Evolutionary conservation across 1,140 invertebrate genomes (phyloP), one percentile per base, ranked within the genome.

Genomic region (Belonocnema kinseyi): DNA sequence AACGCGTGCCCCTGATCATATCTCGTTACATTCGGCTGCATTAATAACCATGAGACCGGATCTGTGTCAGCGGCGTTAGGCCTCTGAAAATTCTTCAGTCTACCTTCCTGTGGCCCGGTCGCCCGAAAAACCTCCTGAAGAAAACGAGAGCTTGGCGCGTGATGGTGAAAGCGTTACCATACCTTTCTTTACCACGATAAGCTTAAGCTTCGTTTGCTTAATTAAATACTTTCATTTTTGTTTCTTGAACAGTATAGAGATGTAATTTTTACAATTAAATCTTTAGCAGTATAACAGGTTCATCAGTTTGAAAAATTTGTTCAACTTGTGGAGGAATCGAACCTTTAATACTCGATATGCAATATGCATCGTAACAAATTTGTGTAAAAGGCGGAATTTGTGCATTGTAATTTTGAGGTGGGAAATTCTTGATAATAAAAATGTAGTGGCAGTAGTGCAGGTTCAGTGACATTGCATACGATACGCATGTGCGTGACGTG

Each of bases 401-500:
- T 5, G 26, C 2, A 33, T 46, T 46, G 40, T 46, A 10, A 46
- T n/a, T 6, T 13, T 40, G 6, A n/a, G 16, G 8, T 16, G 5
- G 12, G 12, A 66, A 46, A 66, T 40, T 16, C 14, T 46, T n/a
- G 26, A 40, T 66, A 46, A 66, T 66, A 66, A 13, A 40, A 40
- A 66, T 14, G 61, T 66, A 21, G 21, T 66, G 61, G 21, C 58
- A 61, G 58, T 61, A 61, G 17, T 72, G 82, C 50, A 88, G 79
- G 87, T 88, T 88, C 87, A 88, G 87, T 88, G 86, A 88, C 87
- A 88, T 87, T 82, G 85, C 82, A 87, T 82, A 88, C 86, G 85
- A 87, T 82, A 88, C 85, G 84, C 85, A 87, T 81, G 81, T 87
- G 86, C 87, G 86, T 88, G 87, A 88, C 85, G 86, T 77, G 77